These are phyloP conservation scores for Pteria penguin DNA, from an alignment of 2,888 invertebrate species.

Conservation along the genomic window DNA sequence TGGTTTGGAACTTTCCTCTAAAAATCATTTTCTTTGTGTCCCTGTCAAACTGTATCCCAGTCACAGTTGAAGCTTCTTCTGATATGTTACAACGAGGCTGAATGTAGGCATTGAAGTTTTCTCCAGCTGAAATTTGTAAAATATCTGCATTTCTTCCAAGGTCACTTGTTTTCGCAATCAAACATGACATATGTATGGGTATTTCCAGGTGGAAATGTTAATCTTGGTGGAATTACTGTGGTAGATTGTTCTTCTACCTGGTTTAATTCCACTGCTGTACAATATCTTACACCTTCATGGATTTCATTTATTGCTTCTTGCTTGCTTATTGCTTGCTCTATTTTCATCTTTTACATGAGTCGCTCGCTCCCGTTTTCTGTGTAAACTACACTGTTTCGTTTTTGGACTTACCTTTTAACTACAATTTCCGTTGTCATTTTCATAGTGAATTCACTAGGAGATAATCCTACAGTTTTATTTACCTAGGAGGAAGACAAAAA, in stretches of 20 bases:
- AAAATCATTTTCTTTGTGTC: conserved; percentile 17
- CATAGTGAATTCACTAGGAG: conserved; percentile 9
- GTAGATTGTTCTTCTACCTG: background rate
- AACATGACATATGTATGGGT: conserved; percentile 5
- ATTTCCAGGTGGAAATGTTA: background rate
- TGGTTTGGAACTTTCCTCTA: background rate
- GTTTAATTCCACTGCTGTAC: conserved; percentile 1
- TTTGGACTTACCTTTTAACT: conserved; percentile 5
- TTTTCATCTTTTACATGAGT: background rate
- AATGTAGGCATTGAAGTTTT: conserved; percentile 2
- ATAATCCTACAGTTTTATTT: conserved; percentile 11
- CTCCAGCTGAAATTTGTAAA: conserved; percentile 2
- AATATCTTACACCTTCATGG: conserved; percentile 4
- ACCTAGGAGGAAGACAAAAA: conserved; percentile 8
- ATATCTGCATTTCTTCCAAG: background rate
- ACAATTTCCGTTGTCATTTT: conserved; percentile 7
- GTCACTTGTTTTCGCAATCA: conserved; percentile 5
- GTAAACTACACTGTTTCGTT: conserved; percentile 5
- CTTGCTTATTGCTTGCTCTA: background rate
- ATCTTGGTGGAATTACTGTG: conserved; percentile 5
- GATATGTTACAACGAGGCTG: conserved; percentile 8
- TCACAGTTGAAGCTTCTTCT: conserved; percentile 12
- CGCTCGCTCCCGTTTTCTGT: background rate
- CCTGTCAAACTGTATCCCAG: background rate
- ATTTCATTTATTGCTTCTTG: background rate